phyloP scores from a whole-genome alignment of 1,140 invertebrate genomes.

The Drosophila novamexicana region DNA sequence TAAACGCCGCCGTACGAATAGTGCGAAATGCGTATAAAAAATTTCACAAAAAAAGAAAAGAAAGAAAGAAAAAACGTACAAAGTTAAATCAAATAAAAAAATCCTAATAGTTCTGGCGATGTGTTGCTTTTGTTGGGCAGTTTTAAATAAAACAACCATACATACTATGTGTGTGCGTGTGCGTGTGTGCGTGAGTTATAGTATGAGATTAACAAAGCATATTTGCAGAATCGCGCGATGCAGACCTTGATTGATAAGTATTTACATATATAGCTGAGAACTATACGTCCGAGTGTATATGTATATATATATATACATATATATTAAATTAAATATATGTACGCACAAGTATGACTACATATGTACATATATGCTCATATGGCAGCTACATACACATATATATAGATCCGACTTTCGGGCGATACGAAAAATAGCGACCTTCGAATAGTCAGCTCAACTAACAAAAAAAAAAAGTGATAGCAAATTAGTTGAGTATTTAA shows the following conservation, averaged over 20 bases:
- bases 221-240: slow-evolving; percentile 71
- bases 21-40: slow-evolving; percentile 60
- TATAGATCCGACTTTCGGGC: background rate
- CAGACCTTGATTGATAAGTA: slow-evolving; percentile 71
- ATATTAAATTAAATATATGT: background rate
- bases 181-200: slow-evolving; percentile 15
- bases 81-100: slow-evolving; percentile 23
- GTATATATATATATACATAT: slow-evolving; percentile 4
- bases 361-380: slow-evolving; percentile 6
- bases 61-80: slow-evolving; percentile 12
- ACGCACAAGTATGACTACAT: background rate
- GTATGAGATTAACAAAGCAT: slow-evolving; percentile 50
- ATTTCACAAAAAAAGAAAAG: slow-evolving; percentile 27
- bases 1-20: slow-evolving; percentile 46
- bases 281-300: background rate
- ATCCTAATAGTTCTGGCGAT: slow-evolving; percentile 10
- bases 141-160: slow-evolving; percentile 24
- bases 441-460: slow-evolving; percentile 28
- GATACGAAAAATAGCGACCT: slow-evolving; percentile 44
- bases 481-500: slow-evolving; percentile 62
- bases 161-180: background rate
- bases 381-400: background rate
- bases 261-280: slow-evolving; percentile 15
- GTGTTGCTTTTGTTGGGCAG: background rate
- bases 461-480: slow-evolving; percentile 52